Base-by-base conservation (phyloP, 2,113 vertebrate species). In the Bos javanicus region DNA sequence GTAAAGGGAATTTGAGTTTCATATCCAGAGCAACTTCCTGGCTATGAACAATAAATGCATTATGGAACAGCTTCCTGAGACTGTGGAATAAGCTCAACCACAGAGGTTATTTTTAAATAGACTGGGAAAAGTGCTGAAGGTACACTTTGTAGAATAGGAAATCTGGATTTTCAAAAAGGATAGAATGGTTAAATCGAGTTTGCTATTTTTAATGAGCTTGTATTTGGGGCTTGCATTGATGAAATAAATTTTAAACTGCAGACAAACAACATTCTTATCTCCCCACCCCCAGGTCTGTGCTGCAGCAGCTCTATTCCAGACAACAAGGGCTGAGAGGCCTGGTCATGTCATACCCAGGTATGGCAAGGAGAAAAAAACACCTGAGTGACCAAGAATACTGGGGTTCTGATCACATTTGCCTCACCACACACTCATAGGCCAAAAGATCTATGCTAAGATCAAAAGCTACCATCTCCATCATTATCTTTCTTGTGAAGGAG, bases 11-110 rank as follows among this genome's bases (percentile, higher is more conserved):
- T 95, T 60, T 84, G 36, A 92, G 50, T 84, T 87, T 64, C 93
- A 57, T 74, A 97, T 67, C 71, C 7, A 11, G 50, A 84, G 17
- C 1, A 7, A 62, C 86, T 85, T 96, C 71, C 59, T 95, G 74
- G 88, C 13, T 95, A 87, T 4, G 15, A 96, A 97, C 71, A 97
- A 96, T 95, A 96, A 97, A 95, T 95, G 90, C 95, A 97, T 97
- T 94, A 95, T 92, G 90, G 78, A 97, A 93, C 39, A 95, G 92
- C 26, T 94, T 97, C 92, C 74, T 94, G 48, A 95, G 50, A 54
- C 46, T 91, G 60, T 62, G 60, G 86, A 81, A 88, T 43, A 84
- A 87, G 48, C 60, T 96, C 87, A 95, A 0, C 81, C 76, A 91
- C 46, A 84, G 59, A 97, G 59, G 57, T 92, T 95, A 93, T 87